Percentiles rank a stretch among this genome's conserved stretches.
Conservation (phyloP, 2,797 vertebrate genomes). For the Scolopax rusticola region DNA sequence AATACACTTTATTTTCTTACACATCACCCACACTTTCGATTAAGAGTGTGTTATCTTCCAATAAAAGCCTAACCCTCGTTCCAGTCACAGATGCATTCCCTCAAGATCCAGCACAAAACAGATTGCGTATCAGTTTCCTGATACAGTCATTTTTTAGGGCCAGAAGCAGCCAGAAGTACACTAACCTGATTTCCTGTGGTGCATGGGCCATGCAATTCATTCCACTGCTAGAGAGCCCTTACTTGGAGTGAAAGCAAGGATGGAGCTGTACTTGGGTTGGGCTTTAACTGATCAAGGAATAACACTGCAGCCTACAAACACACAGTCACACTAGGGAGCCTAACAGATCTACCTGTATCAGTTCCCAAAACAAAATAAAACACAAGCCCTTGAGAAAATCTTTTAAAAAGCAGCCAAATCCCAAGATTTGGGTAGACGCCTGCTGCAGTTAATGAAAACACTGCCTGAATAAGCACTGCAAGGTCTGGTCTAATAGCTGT, state of each 20-base stretch:
- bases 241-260: background rate
- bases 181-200: background rate
- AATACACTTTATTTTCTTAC: background rate
- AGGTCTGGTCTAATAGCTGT: background rate
- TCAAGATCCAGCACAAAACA: background rate
- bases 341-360: background rate
- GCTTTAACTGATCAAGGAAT: background rate
- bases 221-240: background rate
- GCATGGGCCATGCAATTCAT: accelerated
- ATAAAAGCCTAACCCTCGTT: background rate
- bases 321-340: background rate
- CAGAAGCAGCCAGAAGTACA: background rate
- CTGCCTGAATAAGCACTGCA: background rate
- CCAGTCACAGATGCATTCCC: background rate
- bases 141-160: background rate
- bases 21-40: background rate
- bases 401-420: conserved; percentile 42
- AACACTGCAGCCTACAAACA: background rate
- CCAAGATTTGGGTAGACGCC: background rate
- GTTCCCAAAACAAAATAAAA: background rate
- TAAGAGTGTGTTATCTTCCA: background rate
- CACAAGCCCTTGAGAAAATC: background rate
- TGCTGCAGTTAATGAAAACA: background rate
- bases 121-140: accelerated
- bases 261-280: accelerated